Conservation (phyloP, 2,113 vertebrate genomes). For the Perognathus longimembris region DNA sequence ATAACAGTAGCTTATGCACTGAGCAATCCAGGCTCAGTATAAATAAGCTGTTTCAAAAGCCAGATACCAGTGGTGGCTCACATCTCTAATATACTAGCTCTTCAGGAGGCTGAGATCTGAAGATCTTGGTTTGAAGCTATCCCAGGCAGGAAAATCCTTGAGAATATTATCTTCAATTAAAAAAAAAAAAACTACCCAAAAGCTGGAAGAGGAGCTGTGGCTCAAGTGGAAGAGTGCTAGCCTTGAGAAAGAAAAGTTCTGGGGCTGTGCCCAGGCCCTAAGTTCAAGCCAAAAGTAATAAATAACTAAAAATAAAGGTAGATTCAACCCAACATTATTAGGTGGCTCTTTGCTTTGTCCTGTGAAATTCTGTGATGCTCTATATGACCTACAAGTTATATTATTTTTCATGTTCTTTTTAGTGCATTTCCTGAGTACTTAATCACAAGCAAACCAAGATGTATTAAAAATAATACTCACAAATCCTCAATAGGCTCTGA, state of each 20-base stretch:
- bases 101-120: too few relatives aligned
- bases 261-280: too few relatives aligned
- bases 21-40: not conserved
- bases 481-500: not conserved
- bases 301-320: conserved; percentile 2
- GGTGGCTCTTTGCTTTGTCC: not conserved
- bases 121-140: too few relatives aligned
- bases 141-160: too few relatives aligned
- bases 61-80: too few relatives aligned
- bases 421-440: conserved; percentile 14
- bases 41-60: not conserved
- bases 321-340: not conserved
- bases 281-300: too few relatives aligned
- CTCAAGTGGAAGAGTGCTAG: too few relatives aligned
- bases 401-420: not conserved
- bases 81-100: too few relatives aligned
- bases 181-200: too few relatives aligned
- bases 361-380: conserved; percentile 11
- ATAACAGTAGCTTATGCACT: not conserved
- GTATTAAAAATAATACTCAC: conserved; percentile 1
- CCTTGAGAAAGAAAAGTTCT: too few relatives aligned
- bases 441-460: conserved; percentile 66
- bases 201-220: too few relatives aligned
- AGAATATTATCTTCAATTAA: too few relatives aligned
- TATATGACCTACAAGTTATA: not conserved